Evolutionary conservation across 2,797 vertebrate genomes (phyloP), one percentile per base, ranked within the genome.

Genomic region (Ficedula albicollis): DNA sequence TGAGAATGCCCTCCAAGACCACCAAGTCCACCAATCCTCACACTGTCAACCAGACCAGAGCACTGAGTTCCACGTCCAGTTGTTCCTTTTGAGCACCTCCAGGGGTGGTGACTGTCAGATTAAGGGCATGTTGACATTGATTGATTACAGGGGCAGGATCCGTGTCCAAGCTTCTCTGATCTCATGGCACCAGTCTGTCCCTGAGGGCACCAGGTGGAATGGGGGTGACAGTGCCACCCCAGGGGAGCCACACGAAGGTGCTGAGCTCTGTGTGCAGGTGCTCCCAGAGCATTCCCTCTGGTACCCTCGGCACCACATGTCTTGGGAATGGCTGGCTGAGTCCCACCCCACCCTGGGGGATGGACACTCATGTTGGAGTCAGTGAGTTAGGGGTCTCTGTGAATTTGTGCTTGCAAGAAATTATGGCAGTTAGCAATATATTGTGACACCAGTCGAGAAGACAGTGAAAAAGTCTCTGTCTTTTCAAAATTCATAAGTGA

Each of bases 241-340:
- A 14, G 43, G 17, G 43, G 22, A 70, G 62, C 62, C 15, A 2
- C 36, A 8, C 0, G 0, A 46, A 54, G 20, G 9, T 30, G 68
- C 55, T 52, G 49, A 62, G 46, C 38, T 30, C 19, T 23, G 22
- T 36, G 59, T 0, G 13, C 20, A 2, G 63, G 18, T 21, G n/a
- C 51, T 72, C 29, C 6, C 17, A 4, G 2, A 11, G 48, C 43
- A 5, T 26, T 38, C 49, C 58, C 15, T 0, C 32, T 3, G 21
- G 7, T 60, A 1, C 26, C 5, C 0, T 8, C 1, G 2, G 36
- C 64, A 1, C 56, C 2, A 4, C 1, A 3, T 15, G 30, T 11
- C 9, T 25, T 1, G 7, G 46, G 34, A 38, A n/a, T 36, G 20
- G 63, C 83, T 4, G 36, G 4, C 4, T 1, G 64, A 62, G 13